Evolutionary conservation across 92 coral and sea anemone species (phyloP), one percentile per base, ranked within the genome.

Genomic region (Palythoa caribaeorum): DNA sequence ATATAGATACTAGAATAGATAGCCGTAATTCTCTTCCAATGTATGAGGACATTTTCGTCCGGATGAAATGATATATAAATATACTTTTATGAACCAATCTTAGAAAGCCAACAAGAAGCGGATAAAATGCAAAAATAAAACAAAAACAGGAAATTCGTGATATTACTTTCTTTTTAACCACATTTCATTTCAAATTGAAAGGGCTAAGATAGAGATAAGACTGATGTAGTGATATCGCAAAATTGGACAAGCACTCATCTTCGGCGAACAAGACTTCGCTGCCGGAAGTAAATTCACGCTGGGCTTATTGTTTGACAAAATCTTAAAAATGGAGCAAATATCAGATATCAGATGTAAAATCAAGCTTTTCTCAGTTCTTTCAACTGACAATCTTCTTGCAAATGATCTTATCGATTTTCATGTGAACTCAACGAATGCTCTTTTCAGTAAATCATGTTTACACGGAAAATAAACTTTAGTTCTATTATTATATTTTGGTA

Each of bases 251-350:
- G 57, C 86, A 68, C 86, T 81, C 86, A 44, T 44, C 20, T 60
- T 57, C 21, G 86, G 75, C 75, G 66, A 81, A 81, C 50, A 81
- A 28, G 86, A 88, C 74, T 85, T 85, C 57, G 51, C 76, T 83
- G 89, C 94, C 94, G 94, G 94, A 85, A 89, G 90, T 76, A 77
- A 54, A 51, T 87, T 83, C 86, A 84, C 78, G 80, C 70, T 76
- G 89, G 77, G 73, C 74, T 85, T 87, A 90, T 88, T 95, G 96
- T 93, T 93, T 91, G 89, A 91, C 94, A 92, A 93, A 95, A 88
- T 81, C 90, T 86, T 85, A 85, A 71, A 90, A 86, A 87, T 91
- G 92, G 90, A 84, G 94, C 92, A 83, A 93, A 95, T 92, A 93
- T 77, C 77, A 50, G 88, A 88, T 95, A 95, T 95, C 98, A 89